These are phyloP conservation scores for Loripinus fragilis DNA, from an alignment of 2,888 invertebrate genomes.

Conservation along the genomic window DNA sequence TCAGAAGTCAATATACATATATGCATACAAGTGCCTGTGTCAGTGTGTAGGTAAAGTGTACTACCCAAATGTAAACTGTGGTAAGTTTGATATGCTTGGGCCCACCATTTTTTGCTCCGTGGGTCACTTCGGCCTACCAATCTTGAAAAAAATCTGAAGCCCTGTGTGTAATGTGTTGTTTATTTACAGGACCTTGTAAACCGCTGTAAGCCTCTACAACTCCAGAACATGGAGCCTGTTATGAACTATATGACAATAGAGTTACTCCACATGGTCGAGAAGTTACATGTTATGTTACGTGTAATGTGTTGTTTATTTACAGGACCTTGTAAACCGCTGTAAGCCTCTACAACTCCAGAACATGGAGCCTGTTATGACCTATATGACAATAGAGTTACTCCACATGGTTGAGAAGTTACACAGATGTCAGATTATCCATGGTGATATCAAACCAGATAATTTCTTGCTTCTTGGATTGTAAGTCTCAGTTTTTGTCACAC, in stretches of 20 bases:
- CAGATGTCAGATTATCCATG: conserved; percentile 94
- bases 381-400: conserved; percentile 92
- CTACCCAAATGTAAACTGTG: too few relatives aligned
- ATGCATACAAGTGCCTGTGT: too few relatives aligned
- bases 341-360: conserved; percentile 26
- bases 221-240: conserved; percentile 83
- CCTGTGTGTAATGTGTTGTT: too few relatives aligned
- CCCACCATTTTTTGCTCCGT: too few relatives aligned
- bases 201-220: conserved; percentile 27
- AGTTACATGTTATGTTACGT: too few relatives aligned
- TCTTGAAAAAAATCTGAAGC: too few relatives aligned
- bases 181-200: conserved; percentile 73
- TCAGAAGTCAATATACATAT: too few relatives aligned
- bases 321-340: conserved; percentile 73
- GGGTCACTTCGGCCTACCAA: too few relatives aligned
- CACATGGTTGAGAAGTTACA: conserved; percentile 93
- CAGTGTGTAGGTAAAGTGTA: too few relatives aligned
- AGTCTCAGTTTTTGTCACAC: conserved; percentile 62
- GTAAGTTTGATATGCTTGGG: too few relatives aligned
- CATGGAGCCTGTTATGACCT: conserved; percentile 87
- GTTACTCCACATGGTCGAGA: conserved; percentile 92
- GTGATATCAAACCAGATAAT: conserved; percentile 98
- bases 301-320: conserved; percentile 30
- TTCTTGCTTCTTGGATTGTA: conserved; percentile 87
- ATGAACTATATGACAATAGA: conserved; percentile 92